Evolutionary conservation across 2,888 invertebrate genomes (phyloP).

Genomic region (Hypselothyrea guttata): DNA sequence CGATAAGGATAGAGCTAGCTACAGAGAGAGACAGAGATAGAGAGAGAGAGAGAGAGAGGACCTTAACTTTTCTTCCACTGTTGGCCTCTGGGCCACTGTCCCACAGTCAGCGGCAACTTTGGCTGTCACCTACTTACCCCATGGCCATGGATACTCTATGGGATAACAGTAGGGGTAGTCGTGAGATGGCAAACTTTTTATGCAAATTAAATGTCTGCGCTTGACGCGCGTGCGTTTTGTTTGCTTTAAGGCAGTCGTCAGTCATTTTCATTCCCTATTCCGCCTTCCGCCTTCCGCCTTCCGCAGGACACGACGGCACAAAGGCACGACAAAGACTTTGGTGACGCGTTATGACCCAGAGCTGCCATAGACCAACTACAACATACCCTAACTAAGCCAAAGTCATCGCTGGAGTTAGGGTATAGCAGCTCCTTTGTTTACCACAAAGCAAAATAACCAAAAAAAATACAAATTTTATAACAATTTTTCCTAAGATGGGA

Average conservation of each 20-base stretch:
- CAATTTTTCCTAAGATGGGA: no score
- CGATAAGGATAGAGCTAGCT: background rate
- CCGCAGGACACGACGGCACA: constrained; percentile 7
- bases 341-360: constrained; percentile 19
- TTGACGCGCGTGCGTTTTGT: constrained; percentile 77
- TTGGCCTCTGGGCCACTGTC: background rate
- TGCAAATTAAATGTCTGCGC: constrained; percentile 74
- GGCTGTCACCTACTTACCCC: constrained; percentile 53
- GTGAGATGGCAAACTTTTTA: constrained; percentile 66
- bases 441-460: no score
- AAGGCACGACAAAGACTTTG: constrained; percentile 11
- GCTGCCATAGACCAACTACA: no score
- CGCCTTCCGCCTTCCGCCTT: background rate
- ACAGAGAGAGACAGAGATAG: constrained; percentile 4
- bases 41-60: constrained; percentile 19
- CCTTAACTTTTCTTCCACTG: constrained; percentile 24
- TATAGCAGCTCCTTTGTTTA: background rate
- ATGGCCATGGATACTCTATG: background rate
- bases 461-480: no score
- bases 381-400: no score
- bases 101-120: constrained; percentile 24
- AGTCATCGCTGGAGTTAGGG: background rate
- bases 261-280: constrained; percentile 33
- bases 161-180: constrained; percentile 28
- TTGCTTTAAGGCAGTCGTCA: constrained; percentile 63